These are phyloP conservation scores for Stenodera caucasica DNA, from an alignment of 2,888 invertebrate genomes.

Conservation along the genomic window DNA sequence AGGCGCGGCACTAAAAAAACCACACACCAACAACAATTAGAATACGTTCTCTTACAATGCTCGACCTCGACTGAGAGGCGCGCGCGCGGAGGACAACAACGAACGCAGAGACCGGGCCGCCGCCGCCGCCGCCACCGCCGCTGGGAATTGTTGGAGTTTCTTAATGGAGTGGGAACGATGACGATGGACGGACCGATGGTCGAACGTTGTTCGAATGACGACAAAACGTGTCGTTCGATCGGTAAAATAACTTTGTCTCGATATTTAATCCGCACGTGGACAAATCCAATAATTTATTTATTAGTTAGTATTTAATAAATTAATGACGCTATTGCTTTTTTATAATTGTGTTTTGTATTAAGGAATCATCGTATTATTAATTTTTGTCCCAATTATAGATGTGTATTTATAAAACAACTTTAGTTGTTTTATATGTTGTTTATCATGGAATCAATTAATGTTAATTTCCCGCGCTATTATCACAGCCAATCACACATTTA, in stretches of 20 bases:
- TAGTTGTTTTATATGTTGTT: no score
- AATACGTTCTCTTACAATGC: constrained; percentile 21
- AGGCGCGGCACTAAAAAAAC: constrained; percentile 36
- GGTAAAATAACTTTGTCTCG: neutral
- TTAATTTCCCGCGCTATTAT: no score
- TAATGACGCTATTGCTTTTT: no score
- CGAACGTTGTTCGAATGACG: constrained; percentile 1
- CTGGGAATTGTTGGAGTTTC: constrained; percentile 32
- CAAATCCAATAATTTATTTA: no score
- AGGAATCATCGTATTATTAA: no score
- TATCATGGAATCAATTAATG: no score
- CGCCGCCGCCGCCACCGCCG: constrained; percentile 13
- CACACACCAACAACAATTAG: neutral
- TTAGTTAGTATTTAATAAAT: no score
- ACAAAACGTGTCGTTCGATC: neutral
- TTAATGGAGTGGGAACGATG: constrained; percentile 9
- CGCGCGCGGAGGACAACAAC: constrained; percentile 42
- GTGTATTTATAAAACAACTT: no score
- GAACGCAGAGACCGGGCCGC: neutral
- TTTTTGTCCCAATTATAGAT: no score
- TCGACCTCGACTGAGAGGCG: constrained; percentile 46
- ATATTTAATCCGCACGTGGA: no score
- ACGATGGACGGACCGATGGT: neutral
- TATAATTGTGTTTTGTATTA: no score
- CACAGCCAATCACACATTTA: no score